Base-by-base conservation (phyloP, 2,888 invertebrate genomes). In the Aplocera efformata region DNA sequence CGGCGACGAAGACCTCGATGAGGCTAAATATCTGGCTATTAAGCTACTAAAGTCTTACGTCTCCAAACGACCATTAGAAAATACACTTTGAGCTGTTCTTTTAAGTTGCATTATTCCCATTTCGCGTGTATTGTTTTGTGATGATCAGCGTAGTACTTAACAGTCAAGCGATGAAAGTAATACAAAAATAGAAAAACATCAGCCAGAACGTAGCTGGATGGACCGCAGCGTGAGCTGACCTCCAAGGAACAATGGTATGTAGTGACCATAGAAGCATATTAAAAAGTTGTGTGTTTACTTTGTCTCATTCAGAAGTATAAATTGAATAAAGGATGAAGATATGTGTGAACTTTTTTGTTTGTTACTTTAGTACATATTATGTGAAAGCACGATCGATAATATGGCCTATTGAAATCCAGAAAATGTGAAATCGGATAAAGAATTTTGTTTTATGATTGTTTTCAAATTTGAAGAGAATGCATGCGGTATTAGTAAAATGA, bases 121-220 rank as follows among this genome's bases (percentile, higher is more conserved):
- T 4, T 3, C 10, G n/a, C 0, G 10, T 21, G 7, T 1, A 21
- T 6, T 7, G 27, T 32, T 17, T 10, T 28, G n/a, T 20, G 35
- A 26, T 29, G 10, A n/a, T 1, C 6, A 9, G 23, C 5, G 9
- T 8, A 8, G 9, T 25, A 5, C n/a, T 7, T 10, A 13, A 27
- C 8, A 36, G 26, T 13, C 26, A 30, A 25, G 13, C 36, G 40
- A 38, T 49, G 32, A 42, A 44, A 47, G 50, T 53, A 50, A 54
- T 57, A 72, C 72, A 82, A 83, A 84, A 83, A 83, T 81, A 81
- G 78, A 75, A n/a, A 79, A 80, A 82, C 80, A 81, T 82, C 81
- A 79, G 81, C 72, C 76, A 69, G 71, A 77, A 69, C 66, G 63
- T 67, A 70, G 13, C 73, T 73, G 37, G 41, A 67, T 66, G 70